phyloP scores from a whole-genome alignment of 1,140 invertebrate species.

The Heliconius congener region DNA sequence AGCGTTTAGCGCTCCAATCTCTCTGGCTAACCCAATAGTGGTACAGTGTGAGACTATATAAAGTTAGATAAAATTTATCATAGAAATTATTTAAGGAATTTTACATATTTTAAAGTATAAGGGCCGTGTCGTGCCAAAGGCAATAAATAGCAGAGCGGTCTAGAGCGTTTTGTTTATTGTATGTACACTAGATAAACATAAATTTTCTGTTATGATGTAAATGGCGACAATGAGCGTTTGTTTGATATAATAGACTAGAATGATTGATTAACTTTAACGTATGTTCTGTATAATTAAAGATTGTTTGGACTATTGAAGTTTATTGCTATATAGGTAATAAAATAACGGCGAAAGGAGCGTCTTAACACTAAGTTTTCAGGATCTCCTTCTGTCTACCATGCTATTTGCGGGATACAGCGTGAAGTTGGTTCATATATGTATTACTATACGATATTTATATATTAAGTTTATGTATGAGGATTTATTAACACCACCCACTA shows the following conservation, averaged over 20 bases:
- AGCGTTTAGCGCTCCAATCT: too few species aligned
- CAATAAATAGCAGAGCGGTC: conserved; percentile 56
- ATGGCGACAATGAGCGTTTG: conserved; percentile 16
- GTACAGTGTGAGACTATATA: too few species aligned
- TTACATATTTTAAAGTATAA: conserved; percentile 59
- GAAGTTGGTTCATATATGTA: neutral
- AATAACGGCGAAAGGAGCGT: too few species aligned
- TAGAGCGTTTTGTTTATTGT: conserved; percentile 62
- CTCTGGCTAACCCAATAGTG: too few species aligned
- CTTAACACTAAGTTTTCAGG: too few species aligned
- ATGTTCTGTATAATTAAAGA: neutral
- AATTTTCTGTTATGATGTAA: conserved; percentile 19
- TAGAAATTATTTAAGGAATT: conserved; percentile 69
- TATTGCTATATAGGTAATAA: too few species aligned
- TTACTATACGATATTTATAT: too few species aligned
- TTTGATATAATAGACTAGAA: neutral
- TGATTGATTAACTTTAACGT: neutral
- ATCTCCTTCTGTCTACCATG: too few species aligned
- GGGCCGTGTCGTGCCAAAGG: conserved; percentile 48
- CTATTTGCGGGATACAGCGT: neutral
- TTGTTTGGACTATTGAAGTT: neutral
- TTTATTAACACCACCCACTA: too few species aligned
- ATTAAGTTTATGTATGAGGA: too few species aligned
- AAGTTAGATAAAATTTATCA: conserved; percentile 34
- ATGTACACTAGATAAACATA: conserved; percentile 6